Conservation (phyloP, 1,140 invertebrate species). For the Contarinia nasturtii region DNA sequence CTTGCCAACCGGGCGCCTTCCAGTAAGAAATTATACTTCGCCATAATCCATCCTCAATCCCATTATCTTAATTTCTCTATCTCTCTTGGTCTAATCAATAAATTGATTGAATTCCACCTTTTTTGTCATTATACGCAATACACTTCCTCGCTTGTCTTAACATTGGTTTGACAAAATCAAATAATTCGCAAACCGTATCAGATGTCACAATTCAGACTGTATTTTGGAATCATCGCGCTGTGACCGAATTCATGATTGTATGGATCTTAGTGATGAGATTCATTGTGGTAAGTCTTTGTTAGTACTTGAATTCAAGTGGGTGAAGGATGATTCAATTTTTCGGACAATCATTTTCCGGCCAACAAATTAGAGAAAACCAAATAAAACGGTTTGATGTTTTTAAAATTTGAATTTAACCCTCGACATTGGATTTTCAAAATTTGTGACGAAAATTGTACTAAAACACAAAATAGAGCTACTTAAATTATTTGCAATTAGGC, state of each 20-base stretch:
- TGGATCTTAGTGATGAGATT: slow-evolving; percentile 50
- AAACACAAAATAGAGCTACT: no score
- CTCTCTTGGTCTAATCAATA: neutral
- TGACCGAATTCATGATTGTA: slow-evolving; percentile 47
- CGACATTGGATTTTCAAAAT: no score
- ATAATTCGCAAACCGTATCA: slow-evolving; percentile 4
- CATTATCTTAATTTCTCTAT: no score
- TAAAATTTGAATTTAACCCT: no score
- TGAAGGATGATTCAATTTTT: neutral
- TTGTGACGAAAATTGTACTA: no score
- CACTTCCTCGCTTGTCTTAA: no score
- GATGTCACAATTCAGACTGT: slow-evolving; percentile 24
- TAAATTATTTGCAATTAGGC: no score
- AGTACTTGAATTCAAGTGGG: neutral
- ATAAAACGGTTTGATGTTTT: no score
- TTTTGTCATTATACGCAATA: neutral
- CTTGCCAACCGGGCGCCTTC: slow-evolving; percentile 17
- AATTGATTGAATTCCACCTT: neutral
- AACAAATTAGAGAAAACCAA: no score
- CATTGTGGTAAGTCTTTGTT: slow-evolving; percentile 29
- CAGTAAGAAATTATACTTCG: slow-evolving; percentile 17
- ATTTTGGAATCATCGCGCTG: slow-evolving; percentile 32
- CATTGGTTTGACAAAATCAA: slow-evolving; percentile 1
- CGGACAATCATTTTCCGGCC: no score
- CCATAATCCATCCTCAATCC: neutral